phyloP scores from a whole-genome alignment of 2,888 invertebrate species.

The Ctenicera cuprea region DNA sequence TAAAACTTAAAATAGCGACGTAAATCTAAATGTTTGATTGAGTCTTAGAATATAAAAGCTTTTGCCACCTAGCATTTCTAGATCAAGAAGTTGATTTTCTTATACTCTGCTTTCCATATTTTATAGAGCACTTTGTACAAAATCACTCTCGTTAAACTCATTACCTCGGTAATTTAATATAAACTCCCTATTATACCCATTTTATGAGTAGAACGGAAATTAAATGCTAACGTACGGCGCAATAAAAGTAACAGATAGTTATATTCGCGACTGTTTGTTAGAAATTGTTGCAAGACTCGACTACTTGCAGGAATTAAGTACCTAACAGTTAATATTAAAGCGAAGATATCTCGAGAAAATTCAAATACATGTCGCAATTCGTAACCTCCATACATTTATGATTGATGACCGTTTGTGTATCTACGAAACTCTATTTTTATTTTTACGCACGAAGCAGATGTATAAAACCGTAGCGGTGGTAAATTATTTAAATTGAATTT shows the following conservation, averaged over 20 bases:
- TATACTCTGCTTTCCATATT: neutral
- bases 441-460: no score
- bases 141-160: constrained; percentile 21
- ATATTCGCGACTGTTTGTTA: constrained; percentile 14
- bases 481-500: no score
- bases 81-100: no score
- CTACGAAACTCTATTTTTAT: no score
- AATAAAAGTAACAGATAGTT: constrained; percentile 47
- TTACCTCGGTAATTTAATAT: constrained; percentile 42
- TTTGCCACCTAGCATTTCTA: no score
- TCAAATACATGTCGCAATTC: constrained; percentile 5
- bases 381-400: constrained; percentile 6
- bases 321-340: constrained; percentile 7
- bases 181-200: constrained; percentile 32
- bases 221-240: constrained; percentile 35
- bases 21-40: no score
- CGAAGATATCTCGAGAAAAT: neutral
- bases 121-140: neutral
- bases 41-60: no score
- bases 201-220: constrained; percentile 50
- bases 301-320: constrained; percentile 3
- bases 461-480: no score
- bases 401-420: neutral
- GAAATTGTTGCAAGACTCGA: constrained; percentile 15
- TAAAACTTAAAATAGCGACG: no score